phyloP scores from a whole-genome alignment of 2,797 vertebrate genomes.

The Sebastes alutus region DNA sequence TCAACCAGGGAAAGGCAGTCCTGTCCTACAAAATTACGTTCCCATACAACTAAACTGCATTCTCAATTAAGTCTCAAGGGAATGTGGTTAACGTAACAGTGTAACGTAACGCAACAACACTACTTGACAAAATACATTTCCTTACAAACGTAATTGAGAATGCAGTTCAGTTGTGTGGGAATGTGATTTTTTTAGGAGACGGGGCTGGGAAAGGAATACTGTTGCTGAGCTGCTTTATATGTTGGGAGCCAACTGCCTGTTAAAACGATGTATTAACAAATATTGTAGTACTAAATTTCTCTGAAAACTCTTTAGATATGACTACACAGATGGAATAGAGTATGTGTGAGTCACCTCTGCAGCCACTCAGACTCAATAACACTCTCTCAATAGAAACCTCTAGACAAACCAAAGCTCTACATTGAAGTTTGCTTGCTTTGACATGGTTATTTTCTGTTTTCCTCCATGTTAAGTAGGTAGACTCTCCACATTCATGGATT shows the following conservation, averaged over 20 bases:
- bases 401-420: not conserved
- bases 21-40: not conserved
- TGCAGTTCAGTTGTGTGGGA: not conserved
- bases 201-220: not conserved
- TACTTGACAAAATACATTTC: not conserved
- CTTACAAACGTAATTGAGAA: not conserved
- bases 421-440: not conserved
- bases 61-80: not conserved
- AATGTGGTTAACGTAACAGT: too few relatives aligned
- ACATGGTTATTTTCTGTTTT: slow-evolving; percentile 39
- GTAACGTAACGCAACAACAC: too few relatives aligned
- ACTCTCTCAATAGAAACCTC: not conserved
- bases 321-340: not conserved
- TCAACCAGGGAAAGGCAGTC: not conserved
- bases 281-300: not conserved
- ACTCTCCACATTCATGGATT: slow-evolving; percentile 43
- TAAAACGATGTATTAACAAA: slow-evolving; percentile 22
- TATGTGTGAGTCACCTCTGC: slow-evolving; percentile 9
- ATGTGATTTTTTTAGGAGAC: not conserved
- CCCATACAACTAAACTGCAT: not conserved
- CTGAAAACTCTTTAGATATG: not conserved
- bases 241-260: not conserved
- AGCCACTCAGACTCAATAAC: not conserved
- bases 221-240: not conserved
- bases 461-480: slow-evolving; percentile 33